Conservation (phyloP, 1,140 invertebrate genomes). For the Drosophila triauraria region DNA sequence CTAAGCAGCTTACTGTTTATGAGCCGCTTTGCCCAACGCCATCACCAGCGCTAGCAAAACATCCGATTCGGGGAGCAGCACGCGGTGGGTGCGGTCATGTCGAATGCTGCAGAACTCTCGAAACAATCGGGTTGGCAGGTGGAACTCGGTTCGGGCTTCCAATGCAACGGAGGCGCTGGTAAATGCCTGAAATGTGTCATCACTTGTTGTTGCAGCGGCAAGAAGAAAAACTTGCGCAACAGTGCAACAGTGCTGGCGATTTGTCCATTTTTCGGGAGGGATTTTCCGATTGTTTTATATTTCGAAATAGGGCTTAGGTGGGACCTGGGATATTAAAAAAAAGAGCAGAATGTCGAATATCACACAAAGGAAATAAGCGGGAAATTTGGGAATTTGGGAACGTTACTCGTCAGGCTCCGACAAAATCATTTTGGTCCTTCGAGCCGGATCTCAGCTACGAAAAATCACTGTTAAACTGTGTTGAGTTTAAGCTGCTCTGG, state of each 20-base stretch:
- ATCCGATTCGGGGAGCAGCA: constrained; percentile 2
- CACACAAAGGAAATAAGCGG: too few species aligned
- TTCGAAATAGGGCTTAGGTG: too few species aligned
- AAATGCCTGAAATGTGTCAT: constrained; percentile 75
- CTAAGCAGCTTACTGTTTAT: constrained; percentile 80
- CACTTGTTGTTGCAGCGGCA: constrained; percentile 56
- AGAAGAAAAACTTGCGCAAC: constrained; percentile 35
- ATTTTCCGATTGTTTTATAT: too few species aligned
- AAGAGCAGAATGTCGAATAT: too few species aligned
- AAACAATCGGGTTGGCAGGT: constrained; percentile 56
- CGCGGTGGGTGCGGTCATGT: constrained; percentile 21
- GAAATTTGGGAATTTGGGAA: too few species aligned
- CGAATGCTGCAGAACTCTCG: constrained; percentile 28
- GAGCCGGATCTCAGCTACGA: too few species aligned
- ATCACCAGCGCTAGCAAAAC: constrained; percentile 4
- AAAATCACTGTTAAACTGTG: too few species aligned
- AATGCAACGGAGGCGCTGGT: constrained; percentile 24
- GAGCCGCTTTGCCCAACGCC: constrained; percentile 68
- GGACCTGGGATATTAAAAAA: neutral
- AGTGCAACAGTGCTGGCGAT: constrained; percentile 12
- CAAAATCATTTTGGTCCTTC: too few species aligned
- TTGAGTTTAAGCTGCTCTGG: neutral
- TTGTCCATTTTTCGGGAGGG: neutral
- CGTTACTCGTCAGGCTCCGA: too few species aligned
- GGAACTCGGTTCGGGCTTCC: constrained; percentile 2